These are phyloP conservation scores for Sapayoa aenigma DNA, from an alignment of 2,113 vertebrate species.

Conservation along the genomic window DNA sequence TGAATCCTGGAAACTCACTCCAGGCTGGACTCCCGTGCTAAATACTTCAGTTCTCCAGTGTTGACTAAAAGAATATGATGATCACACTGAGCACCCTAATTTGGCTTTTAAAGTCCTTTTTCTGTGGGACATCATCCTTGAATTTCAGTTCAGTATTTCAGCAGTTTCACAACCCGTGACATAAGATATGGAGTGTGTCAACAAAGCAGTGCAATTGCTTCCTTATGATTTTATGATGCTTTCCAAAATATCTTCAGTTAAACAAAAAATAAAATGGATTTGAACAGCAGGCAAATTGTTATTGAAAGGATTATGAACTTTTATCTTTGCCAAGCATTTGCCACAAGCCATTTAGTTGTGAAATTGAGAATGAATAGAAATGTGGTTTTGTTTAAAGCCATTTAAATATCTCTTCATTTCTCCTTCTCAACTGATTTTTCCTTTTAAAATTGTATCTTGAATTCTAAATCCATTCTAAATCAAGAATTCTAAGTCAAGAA, in stretches of 20 bases:
- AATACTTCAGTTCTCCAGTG: background rate
- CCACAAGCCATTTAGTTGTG: background rate
- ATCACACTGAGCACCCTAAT: background rate
- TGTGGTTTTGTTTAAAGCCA: background rate
- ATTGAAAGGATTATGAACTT: slow-evolving; percentile 28
- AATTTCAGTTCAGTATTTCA: background rate
- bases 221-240: background rate
- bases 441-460: background rate
- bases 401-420: background rate
- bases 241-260: slow-evolving; percentile 6
- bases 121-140: background rate
- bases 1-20: background rate
- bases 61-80: background rate
- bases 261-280: background rate
- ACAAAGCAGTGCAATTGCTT: background rate
- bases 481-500: background rate
- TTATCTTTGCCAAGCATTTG: background rate
- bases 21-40: background rate
- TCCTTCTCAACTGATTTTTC: background rate
- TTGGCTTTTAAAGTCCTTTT: background rate
- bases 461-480: background rate
- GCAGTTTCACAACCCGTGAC: background rate
- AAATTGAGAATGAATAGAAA: slow-evolving; percentile 10
- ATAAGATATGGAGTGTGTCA: background rate
- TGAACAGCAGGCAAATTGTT: background rate